Base-by-base conservation (phyloP, 2,888 invertebrate genomes). In the Hypomecis punctinalis region DNA sequence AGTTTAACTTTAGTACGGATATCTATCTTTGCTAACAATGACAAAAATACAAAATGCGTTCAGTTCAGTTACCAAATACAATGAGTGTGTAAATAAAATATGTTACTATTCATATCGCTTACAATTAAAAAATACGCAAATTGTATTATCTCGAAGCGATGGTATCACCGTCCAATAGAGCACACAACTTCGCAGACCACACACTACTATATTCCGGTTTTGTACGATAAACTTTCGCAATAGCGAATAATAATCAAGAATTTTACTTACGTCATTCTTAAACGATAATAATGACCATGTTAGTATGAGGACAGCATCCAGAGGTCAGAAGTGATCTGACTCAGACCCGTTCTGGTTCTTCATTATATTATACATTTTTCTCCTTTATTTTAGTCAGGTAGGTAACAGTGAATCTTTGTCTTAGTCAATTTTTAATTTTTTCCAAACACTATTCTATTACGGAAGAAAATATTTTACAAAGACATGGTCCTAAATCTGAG, bases 221-320 rank as follows among this genome's bases (percentile, higher is more conserved):
- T 57, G 61, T 47, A 35, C 46, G 40, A 78, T 76, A 75, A 72
- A 73, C 75, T 78, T 76, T 78, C 62, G 74, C 73, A 75, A 76
- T 72, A 74, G 71, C 69, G 63, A 63, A 70, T 66, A 70, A 60
- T 65, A 68, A 68, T 62, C 59, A 69, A 48, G 60, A 66, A 64
- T 68, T 66, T 69, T 47, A 56, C 62, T 81, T 70, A 76, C 81
- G 78, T 81, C 82, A 82, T 70, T 39, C 10, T 60, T 67, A 56
- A 68, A 59, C 45, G 66, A 62, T 43, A 72, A 68, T 71, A 73
- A 69, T 72, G 61, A 69, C 73, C 67, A 57, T 71, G 46, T 71
- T 63, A 37, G 68, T 67, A 70, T 60, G 66, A 65, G 63, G 67
- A 63, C 61, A 57, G 62, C 70, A 69, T 59, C 66, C 43, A 60